These are phyloP conservation scores for Xylota segnis DNA, from an alignment of 2,888 invertebrate genomes.

Conservation along the genomic window DNA sequence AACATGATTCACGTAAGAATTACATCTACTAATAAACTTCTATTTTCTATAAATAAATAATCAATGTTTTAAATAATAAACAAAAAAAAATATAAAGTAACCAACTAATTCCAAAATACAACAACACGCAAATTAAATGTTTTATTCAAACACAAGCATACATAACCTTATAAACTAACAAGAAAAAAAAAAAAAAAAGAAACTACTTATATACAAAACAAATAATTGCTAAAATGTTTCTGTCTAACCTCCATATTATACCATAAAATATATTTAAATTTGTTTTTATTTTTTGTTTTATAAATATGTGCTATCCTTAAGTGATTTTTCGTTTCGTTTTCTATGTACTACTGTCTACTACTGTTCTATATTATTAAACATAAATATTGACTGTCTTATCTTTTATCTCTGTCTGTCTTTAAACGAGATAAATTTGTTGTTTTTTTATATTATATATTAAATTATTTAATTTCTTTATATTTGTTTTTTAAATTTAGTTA, in stretches of 20 bases:
- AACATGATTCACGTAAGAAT: slow-evolving; percentile 92
- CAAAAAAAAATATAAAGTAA: slow-evolving; percentile 57
- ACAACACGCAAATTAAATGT: slow-evolving; percentile 75
- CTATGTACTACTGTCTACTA: slow-evolving; percentile 50
- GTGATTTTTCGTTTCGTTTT: slow-evolving; percentile 47
- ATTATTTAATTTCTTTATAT: slow-evolving; percentile 11
- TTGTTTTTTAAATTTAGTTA: slow-evolving; percentile 12
- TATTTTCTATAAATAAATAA: slow-evolving; percentile 71
- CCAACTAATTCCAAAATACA: slow-evolving; percentile 52
- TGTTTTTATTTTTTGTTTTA: slow-evolving; percentile 12
- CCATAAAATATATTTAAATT: slow-evolving; percentile 41
- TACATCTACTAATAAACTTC: slow-evolving; percentile 68
- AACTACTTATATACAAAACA: slow-evolving; percentile 34
- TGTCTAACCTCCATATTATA: slow-evolving; percentile 53
- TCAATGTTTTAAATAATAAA: slow-evolving; percentile 65
- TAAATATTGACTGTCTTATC: slow-evolving; percentile 66
- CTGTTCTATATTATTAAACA: slow-evolving; percentile 36
- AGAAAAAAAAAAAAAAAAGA: slow-evolving; percentile 75
- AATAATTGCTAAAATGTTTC: slow-evolving; percentile 54
- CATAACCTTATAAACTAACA: slow-evolving; percentile 70
- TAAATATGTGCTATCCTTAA: slow-evolving; percentile 39
- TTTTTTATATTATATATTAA: slow-evolving; percentile 8
- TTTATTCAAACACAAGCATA: slow-evolving; percentile 69
- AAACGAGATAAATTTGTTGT: slow-evolving; percentile 49
- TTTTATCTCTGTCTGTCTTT: slow-evolving; percentile 67